phyloP scores from a whole-genome alignment of 2,888 invertebrate genomes.

The Calameuta filiformis region DNA sequence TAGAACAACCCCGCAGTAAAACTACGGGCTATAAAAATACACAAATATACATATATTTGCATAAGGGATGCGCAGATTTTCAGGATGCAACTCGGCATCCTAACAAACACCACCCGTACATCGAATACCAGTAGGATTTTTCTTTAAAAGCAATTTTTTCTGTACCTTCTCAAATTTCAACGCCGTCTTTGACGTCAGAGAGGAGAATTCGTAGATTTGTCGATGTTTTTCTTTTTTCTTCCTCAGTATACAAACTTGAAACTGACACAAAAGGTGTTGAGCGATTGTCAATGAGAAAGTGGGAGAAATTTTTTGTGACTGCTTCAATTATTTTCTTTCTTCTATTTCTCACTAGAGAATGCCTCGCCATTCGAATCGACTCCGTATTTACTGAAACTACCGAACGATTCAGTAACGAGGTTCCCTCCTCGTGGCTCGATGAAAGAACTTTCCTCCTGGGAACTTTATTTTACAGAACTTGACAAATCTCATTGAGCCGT shows the following conservation, averaged over 20 bases:
- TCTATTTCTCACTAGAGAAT: background rate
- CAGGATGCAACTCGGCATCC: background rate
- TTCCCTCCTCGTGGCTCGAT: background rate
- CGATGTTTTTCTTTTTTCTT: background rate
- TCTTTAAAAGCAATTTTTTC: background rate
- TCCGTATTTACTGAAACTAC: background rate
- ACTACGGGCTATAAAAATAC: background rate
- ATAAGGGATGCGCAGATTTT: background rate
- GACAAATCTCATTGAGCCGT: background rate
- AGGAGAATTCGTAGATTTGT: background rate
- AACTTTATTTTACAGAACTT: background rate
- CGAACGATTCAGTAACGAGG: background rate
- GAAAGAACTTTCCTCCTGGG: background rate
- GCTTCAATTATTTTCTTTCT: background rate
- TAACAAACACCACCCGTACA: background rate
- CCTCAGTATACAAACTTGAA: background rate
- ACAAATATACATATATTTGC: background rate
- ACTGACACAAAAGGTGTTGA: background rate
- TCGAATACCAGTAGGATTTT: background rate
- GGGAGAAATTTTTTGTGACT: background rate
- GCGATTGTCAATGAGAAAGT: background rate
- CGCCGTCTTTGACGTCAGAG: background rate
- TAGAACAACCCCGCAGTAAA: background rate
- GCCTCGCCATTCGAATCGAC: background rate
- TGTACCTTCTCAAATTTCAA: background rate